A percentile compares a stretch with the other conserved stretches of the same genome.
Conservation (phyloP, 1,140 invertebrate genomes). For the Conopomorpha cramerella region DNA sequence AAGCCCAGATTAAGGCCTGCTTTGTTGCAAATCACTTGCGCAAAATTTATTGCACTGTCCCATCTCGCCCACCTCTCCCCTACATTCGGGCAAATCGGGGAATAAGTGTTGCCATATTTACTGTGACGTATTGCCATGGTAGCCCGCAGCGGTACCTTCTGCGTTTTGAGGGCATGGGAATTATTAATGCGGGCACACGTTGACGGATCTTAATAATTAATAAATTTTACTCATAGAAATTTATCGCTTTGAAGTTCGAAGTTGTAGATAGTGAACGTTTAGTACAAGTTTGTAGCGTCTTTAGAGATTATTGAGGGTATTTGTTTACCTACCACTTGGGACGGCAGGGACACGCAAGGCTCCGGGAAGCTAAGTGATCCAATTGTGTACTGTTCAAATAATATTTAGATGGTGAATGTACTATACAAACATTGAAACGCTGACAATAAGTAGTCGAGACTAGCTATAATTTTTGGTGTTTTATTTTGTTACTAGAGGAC, state of each 20-base stretch:
- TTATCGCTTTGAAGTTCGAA: slow-evolving; percentile 26
- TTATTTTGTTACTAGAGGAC: too few species aligned
- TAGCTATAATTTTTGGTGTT: too few species aligned
- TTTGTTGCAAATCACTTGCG: slow-evolving; percentile 55
- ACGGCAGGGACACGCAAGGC: too few species aligned
- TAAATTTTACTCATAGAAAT: slow-evolving; percentile 43
- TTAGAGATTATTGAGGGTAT: too few species aligned
- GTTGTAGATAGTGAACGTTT: too few species aligned
- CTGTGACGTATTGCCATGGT: slow-evolving; percentile 48
- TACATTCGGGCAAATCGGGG: slow-evolving; percentile 49
- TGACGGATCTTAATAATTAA: slow-evolving; percentile 54
- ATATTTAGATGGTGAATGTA: too few species aligned
- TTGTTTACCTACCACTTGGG: too few species aligned
- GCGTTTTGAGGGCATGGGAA: slow-evolving; percentile 37
- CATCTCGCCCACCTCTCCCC: slow-evolving; percentile 37
- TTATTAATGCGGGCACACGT: slow-evolving; percentile 41
- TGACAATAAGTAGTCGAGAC: too few species aligned
- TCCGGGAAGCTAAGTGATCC: too few species aligned
- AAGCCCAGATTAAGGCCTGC: slow-evolving; percentile 41
- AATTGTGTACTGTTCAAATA: too few species aligned
- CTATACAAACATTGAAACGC: too few species aligned
- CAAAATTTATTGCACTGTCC: slow-evolving; percentile 52
- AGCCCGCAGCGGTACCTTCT: slow-evolving; percentile 41
- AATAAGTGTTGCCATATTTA: slow-evolving; percentile 59
- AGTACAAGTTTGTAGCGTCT: too few species aligned